Base-by-base conservation (phyloP, 2,888 invertebrate species). In the Platynereis dumerilii region DNA sequence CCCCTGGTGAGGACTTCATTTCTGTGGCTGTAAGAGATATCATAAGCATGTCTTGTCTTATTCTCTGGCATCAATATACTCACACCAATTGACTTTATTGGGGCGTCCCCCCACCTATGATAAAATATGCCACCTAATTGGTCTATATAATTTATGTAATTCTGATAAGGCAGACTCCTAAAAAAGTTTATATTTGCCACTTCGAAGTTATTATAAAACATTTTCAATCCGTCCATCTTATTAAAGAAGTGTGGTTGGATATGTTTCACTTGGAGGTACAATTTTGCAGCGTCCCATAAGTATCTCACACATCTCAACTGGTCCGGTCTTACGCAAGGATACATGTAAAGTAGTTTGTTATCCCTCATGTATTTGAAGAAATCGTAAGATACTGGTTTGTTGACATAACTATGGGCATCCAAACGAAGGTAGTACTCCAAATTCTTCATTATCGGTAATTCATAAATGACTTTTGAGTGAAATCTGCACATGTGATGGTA, bases 401-500 rank as follows among this genome's bases (percentile, higher is more conserved):
- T 34, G 1, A 73, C 24, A 1, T 53, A n/a, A 0, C 73, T 74
- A 52, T 73, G 73, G 55, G 71, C 72, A 45, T 73, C 73, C n/a
- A 73, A 62, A 24, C 73, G 64, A 69, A 68, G 69, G n/a, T 58
- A 60, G 52, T 72, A 73, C 1, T 73, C 69, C 2, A 73, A 55
- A 24, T 52, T 60, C 17, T 44, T 22, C 2, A 74, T 57, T 12
- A 72, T 70, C 20, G 65, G 64, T 54, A 66, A 57, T 24, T 70
- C 61, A 58, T 66, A 73, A 12, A 73, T 64, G 2, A 28, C 48
- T 54, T 65, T 69, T 7, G 69, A 65, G n/a, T 73, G 71, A 45
- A 74, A 73, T 12, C 73, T 64, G 45, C 73, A 73, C 73, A 73
- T 73, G 44, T 71, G 68, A 22, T 71, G 56, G 54, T 73, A 73